A percentile compares a stretch with the other conserved stretches of the same genome.
Evolutionary conservation across 2,113 vertebrate genomes (phyloP).

Genomic region (pig (Sus scrofa)): T2T-Sscrofa CM000823.6:41591501-41592000

Average conservation of each 20-base stretch:
- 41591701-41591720: neutral
- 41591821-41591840: no score
- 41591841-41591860: no score
- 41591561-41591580: neutral
- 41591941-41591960: neutral
- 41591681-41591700: neutral
- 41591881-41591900: no score
- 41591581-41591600: neutral
- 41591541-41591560: no score
- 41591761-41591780: no score
- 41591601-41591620: neutral
- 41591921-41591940: neutral
- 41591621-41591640: neutral
- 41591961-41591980: constrained; percentile 15
- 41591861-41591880: no score
- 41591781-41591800: no score
- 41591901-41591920: neutral
- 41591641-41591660: neutral
- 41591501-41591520: neutral
- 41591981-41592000: neutral
- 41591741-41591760: no score
- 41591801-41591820: no score
- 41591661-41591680: neutral
- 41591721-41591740: neutral
- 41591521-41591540: neutral